Percentiles rank a stretch among this genome's conserved stretches.
Evolutionary conservation across 2,113 vertebrate genomes (phyloP).

Genomic region (Brachyistius frenatus): DNA sequence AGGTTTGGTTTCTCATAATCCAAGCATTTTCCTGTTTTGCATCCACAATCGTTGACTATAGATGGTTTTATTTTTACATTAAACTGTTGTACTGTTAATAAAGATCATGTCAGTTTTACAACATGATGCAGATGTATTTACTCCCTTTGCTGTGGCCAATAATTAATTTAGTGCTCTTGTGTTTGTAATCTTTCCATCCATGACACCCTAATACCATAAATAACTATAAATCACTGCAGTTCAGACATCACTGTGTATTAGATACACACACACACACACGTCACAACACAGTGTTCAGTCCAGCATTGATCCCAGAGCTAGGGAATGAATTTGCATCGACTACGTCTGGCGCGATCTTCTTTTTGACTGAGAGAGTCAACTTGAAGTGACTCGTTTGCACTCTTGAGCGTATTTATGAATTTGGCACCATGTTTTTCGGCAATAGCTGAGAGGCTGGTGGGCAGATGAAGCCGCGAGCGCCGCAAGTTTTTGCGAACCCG

Average conservation of each 20-base stretch:
- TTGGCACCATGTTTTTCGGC: neutral
- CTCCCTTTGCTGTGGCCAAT: too few species aligned
- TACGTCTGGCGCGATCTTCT: slow-evolving; percentile 5
- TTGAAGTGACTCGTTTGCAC: slow-evolving; percentile 25
- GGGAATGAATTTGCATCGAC: slow-evolving; percentile 37
- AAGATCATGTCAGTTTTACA: neutral
- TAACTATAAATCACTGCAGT: neutral
- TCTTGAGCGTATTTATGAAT: slow-evolving; percentile 6
- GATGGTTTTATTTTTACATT: too few species aligned
- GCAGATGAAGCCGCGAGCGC: slow-evolving; percentile 1
- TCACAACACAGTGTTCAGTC: slow-evolving; percentile 22
- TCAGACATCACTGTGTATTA: neutral
- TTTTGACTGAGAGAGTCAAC: slow-evolving; percentile 10
- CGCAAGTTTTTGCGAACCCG: neutral
- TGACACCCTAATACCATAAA: neutral
- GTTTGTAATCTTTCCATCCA: neutral
- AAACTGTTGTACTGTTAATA: neutral
- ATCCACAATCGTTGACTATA: too few species aligned
- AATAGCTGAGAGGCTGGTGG: slow-evolving; percentile 5
- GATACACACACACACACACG: slow-evolving; percentile 1
- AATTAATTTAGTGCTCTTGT: neutral
- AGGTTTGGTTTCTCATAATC: too few species aligned
- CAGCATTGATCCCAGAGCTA: slow-evolving; percentile 35
- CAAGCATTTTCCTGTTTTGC: too few species aligned
- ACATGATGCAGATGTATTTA: too few species aligned